phyloP scores from a whole-genome alignment of 2,888 invertebrate species.

The Alcis repandata region DNA sequence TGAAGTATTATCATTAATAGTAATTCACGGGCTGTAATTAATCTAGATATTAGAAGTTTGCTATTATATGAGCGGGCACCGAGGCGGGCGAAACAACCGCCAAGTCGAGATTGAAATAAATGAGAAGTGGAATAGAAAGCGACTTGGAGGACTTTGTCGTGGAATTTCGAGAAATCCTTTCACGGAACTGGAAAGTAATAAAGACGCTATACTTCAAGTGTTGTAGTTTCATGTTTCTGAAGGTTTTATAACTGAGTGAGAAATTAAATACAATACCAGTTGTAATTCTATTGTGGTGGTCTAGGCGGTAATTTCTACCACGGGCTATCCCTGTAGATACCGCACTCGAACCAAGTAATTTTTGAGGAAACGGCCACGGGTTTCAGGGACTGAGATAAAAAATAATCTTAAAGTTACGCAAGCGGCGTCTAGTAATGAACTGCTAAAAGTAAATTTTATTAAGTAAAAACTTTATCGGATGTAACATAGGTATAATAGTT shows the following conservation, averaged over 20 bases:
- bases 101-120: constrained; percentile 8
- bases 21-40: background rate
- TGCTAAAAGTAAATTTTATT: too few relatives aligned
- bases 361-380: too few relatives aligned
- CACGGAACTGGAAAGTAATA: background rate
- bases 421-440: too few relatives aligned
- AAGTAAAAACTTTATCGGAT: too few relatives aligned
- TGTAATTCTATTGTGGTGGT: too few relatives aligned
- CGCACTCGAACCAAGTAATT: too few relatives aligned
- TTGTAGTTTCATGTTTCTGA: background rate
- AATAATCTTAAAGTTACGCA: too few relatives aligned
- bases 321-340: too few relatives aligned
- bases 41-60: constrained; percentile 1
- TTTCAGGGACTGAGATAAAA: too few relatives aligned
- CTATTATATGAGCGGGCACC: background rate
- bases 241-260: background rate
- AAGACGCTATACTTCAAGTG: background rate
- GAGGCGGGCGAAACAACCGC: background rate
- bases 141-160: background rate
- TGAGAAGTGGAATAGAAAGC: constrained; percentile 5
- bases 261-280: too few relatives aligned
- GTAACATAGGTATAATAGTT: too few relatives aligned
- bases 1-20: constrained; percentile 1
- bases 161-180: constrained; percentile 5
- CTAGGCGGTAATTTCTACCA: too few relatives aligned